Percentiles rank a stretch among this genome's conserved stretches.
Conservation (phyloP, 2,888 invertebrate species). For the Philaethria dido region DNA sequence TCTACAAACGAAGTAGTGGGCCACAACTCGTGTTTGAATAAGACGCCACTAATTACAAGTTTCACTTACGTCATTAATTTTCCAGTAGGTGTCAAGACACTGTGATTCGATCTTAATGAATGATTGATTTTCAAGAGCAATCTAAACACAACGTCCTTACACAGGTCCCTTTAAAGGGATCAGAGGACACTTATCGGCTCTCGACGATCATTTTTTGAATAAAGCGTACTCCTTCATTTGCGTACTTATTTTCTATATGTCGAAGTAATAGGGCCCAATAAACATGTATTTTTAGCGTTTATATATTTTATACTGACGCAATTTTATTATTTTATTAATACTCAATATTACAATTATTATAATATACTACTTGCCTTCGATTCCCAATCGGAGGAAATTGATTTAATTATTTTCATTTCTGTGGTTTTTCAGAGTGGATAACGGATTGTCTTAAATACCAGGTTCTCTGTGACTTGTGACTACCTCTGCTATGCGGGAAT, state of each 20-base stretch:
- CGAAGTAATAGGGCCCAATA: background rate
- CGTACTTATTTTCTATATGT: background rate
- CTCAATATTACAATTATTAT: too few relatives aligned
- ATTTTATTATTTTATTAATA: background rate
- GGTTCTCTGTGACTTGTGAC: too few relatives aligned
- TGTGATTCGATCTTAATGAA: constrained; percentile 11
- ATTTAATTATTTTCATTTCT: too few relatives aligned
- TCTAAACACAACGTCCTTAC: constrained; percentile 8
- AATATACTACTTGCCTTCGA: too few relatives aligned
- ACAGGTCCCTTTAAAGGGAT: constrained; percentile 8
- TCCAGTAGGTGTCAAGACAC: background rate
- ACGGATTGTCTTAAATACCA: too few relatives aligned
- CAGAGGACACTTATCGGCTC: constrained; percentile 1
- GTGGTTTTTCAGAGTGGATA: too few relatives aligned
- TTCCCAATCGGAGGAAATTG: too few relatives aligned
- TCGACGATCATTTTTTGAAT: constrained; percentile 6
- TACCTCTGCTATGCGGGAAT: too few relatives aligned
- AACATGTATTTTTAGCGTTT: background rate
- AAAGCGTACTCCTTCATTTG: background rate
- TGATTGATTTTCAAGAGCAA: constrained; percentile 21
- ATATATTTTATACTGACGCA: background rate
- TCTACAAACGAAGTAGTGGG: too few relatives aligned
- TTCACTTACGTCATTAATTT: constrained; percentile 6
- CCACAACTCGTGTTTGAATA: background rate
- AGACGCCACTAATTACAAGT: background rate